A percentile compares a stretch with the other conserved stretches of the same genome.
Evolutionary conservation across 2,113 vertebrate species (phyloP).

Genomic region (Stercorarius parasiticus): DNA sequence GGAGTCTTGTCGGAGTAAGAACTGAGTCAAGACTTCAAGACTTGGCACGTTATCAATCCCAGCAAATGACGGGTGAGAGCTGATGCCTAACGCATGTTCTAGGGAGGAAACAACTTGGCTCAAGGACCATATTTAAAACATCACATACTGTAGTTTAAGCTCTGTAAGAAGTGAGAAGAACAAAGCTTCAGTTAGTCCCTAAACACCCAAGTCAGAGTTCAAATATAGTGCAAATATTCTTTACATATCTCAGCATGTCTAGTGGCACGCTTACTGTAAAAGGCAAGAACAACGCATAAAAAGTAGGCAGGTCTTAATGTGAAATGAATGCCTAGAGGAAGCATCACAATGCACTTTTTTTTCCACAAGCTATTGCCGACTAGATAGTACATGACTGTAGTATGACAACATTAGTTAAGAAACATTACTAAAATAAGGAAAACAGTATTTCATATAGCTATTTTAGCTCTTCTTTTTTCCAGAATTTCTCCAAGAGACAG

Average conservation of each 20-base stretch:
- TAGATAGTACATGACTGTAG: background rate
- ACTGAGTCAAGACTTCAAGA: slow-evolving; percentile 58
- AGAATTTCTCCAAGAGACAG: background rate
- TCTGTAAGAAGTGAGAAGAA: slow-evolving; percentile 61
- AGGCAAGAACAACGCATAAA: background rate
- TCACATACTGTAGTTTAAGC: slow-evolving; percentile 43
- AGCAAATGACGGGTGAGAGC: slow-evolving; percentile 53
- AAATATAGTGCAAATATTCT: slow-evolving; percentile 48
- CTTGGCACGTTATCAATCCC: slow-evolving; percentile 67
- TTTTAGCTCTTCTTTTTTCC: background rate
- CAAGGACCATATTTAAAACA: slow-evolving; percentile 55
- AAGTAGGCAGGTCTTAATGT: background rate
- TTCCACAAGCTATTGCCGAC: background rate
- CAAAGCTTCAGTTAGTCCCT: slow-evolving; percentile 53
- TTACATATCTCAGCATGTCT: slow-evolving; percentile 21
- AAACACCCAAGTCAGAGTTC: slow-evolving; percentile 52
- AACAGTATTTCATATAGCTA: background rate
- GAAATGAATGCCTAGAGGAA: background rate
- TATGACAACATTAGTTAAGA: background rate
- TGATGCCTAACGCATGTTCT: slow-evolving; percentile 72
- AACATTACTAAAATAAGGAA: background rate
- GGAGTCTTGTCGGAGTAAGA: slow-evolving; percentile 43
- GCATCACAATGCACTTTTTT: background rate
- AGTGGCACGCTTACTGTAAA: background rate
- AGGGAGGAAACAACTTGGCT: slow-evolving; percentile 72